Conservation (phyloP, 1,140 invertebrate genomes). For the Archegozetes longisetosus region DNA sequence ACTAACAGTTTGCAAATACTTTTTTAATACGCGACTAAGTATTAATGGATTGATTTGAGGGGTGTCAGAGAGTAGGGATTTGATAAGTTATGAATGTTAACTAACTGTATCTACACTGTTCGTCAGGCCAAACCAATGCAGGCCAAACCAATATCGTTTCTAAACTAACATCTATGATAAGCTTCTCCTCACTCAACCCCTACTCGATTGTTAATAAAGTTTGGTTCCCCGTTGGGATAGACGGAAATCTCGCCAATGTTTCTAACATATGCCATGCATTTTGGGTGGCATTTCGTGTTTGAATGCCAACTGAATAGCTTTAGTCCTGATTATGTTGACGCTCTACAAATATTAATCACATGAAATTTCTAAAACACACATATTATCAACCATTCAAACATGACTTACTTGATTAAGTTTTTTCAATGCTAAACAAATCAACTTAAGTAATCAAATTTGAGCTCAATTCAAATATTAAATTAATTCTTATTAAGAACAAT, state of each 20-base stretch:
- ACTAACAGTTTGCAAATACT: not conserved
- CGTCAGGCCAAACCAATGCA: not conserved
- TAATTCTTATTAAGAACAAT: too few relatives aligned
- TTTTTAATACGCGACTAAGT: not conserved
- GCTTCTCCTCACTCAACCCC: not conserved
- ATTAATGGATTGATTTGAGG: not conserved
- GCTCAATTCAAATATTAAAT: too few relatives aligned
- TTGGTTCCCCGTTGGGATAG: not conserved
- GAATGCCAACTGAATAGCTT: too few relatives aligned
- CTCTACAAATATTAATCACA: too few relatives aligned
- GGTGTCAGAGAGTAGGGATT: too few relatives aligned
- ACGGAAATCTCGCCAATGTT: not conserved
- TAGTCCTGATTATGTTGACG: too few relatives aligned
- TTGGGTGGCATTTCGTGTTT: too few relatives aligned
- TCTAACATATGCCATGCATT: not conserved
- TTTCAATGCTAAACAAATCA: too few relatives aligned
- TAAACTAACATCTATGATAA: not conserved
- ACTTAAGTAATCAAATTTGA: too few relatives aligned
- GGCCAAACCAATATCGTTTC: not conserved
- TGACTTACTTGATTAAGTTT: too few relatives aligned
- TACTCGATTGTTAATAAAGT: not conserved
- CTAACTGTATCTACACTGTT: not conserved
- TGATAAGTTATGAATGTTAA: not conserved
- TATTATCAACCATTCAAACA: too few relatives aligned
- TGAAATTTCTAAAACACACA: too few relatives aligned